Evolutionary conservation across 1,140 invertebrate genomes (phyloP).

Genomic region (Adoxophyes honmai): DNA sequence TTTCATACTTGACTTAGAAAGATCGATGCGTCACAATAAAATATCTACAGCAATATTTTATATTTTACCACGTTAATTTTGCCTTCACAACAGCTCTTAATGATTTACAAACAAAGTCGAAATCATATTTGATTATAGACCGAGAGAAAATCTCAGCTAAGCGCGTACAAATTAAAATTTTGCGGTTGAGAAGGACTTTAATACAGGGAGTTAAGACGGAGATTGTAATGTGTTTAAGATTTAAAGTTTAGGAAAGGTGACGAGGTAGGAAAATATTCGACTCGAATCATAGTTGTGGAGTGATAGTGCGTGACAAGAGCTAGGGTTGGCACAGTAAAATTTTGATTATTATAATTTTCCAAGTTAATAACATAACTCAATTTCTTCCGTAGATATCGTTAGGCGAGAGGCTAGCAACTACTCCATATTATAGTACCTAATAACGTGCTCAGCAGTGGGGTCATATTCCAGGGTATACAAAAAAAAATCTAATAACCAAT

Average conservation of each 20-base stretch:
- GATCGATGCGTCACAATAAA: slow-evolving; percentile 57
- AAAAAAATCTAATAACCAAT: too few species aligned
- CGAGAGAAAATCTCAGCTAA: too few species aligned
- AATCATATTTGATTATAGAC: background rate
- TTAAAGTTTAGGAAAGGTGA: slow-evolving; percentile 38
- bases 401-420: too few species aligned
- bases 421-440: too few species aligned
- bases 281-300: slow-evolving; percentile 52
- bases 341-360: background rate
- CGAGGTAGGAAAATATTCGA: slow-evolving; percentile 56
- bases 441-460: too few species aligned
- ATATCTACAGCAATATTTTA: slow-evolving; percentile 50
- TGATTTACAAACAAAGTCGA: slow-evolving; percentile 15
- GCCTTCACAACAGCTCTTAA: slow-evolving; percentile 3
- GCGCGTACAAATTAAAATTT: too few species aligned
- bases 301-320: slow-evolving; percentile 45
- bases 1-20: slow-evolving; percentile 41
- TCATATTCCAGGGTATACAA: too few species aligned
- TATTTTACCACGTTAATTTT: background rate
- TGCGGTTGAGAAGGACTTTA: too few species aligned
- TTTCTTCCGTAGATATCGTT: too few species aligned
- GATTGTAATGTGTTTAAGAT: background rate
- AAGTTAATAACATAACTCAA: too few species aligned
- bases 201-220: too few species aligned
- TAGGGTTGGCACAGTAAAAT: slow-evolving; percentile 26